These are phyloP conservation scores for Vipera ursinii DNA, from an alignment of 2,797 vertebrate species.

Conservation along the genomic window DNA sequence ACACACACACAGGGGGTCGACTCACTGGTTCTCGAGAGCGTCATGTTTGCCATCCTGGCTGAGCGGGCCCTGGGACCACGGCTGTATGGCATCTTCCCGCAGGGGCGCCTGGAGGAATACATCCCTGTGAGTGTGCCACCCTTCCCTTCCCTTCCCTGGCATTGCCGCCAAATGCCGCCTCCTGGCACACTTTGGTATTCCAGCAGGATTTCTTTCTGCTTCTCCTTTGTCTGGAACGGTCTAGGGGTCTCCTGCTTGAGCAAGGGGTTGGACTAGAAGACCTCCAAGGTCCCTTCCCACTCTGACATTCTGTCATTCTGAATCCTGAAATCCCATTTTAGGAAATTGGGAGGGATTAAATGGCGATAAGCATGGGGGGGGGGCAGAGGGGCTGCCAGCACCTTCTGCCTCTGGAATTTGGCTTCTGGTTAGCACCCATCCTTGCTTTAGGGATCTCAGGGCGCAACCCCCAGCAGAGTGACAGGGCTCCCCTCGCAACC, in stretches of 20 bases:
- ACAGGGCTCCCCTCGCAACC: not conserved
- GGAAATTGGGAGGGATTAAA: not conserved
- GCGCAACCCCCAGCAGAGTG: not conserved
- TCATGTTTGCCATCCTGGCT: conserved; percentile 96
- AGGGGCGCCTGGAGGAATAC: conserved; percentile 91
- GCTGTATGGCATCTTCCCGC: conserved; percentile 90
- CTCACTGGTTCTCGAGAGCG: conserved; percentile 89
- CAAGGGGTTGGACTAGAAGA: not conserved
- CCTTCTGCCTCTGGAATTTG: not conserved
- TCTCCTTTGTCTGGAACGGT: not conserved
- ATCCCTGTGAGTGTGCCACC: conserved; percentile 74
- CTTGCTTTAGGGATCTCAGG: not conserved
- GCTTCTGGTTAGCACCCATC: not conserved
- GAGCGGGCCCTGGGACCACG: conserved; percentile 86
- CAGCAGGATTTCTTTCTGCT: not conserved
- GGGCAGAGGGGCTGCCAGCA: not conserved
- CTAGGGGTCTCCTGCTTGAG: not conserved
- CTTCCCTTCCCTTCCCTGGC: not conserved
- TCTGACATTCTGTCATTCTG: not conserved
- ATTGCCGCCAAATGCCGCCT: not conserved
- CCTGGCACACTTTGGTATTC: not conserved
- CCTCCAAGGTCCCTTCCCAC: not conserved
- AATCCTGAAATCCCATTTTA: not conserved
- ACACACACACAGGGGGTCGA: conserved; percentile 81
- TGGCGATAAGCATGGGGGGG: no score